Conservation (phyloP, 2,888 invertebrate genomes). For the Drosophila neonasuta region DNA sequence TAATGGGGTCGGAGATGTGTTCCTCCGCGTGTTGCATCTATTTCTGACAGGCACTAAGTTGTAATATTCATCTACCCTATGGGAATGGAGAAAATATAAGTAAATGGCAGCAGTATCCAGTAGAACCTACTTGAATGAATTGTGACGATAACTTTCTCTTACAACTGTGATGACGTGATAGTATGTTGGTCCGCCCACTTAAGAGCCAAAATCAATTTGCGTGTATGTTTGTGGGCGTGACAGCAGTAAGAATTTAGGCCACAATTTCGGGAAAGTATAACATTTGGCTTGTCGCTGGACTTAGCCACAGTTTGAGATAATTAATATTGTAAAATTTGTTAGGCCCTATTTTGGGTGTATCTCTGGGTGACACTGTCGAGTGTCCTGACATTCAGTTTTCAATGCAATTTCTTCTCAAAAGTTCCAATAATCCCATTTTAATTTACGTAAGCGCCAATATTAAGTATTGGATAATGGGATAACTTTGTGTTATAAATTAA, state of each 20-base stretch:
- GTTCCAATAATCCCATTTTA: neutral
- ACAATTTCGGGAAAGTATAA: constrained; percentile 49
- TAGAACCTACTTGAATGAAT: constrained; percentile 12
- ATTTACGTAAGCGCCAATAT: neutral
- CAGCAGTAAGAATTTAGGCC: constrained; percentile 31
- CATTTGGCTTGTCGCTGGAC: constrained; percentile 48
- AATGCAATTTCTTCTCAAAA: too few species aligned
- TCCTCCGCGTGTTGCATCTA: too few species aligned
- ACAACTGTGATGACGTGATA: constrained; percentile 33
- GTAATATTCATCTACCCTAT: too few species aligned
- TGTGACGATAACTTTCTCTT: constrained; percentile 11
- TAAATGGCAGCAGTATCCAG: neutral
- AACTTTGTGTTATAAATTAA: too few species aligned
- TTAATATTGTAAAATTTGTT: constrained; percentile 52
- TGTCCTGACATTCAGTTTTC: too few species aligned
- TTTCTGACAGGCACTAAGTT: too few species aligned
- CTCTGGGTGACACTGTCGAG: neutral
- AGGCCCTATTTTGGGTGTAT: constrained; percentile 12
- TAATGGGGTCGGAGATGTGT: too few species aligned
- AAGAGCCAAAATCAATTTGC: constrained; percentile 58
- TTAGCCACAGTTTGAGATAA: constrained; percentile 44
- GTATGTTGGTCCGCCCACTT: constrained; percentile 11
- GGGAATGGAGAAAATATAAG: neutral
- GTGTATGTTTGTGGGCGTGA: constrained; percentile 47
- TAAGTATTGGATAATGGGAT: neutral